Conservation (phyloP, 2,797 vertebrate genomes). For the Oreonectes daqikongensis region DNA sequence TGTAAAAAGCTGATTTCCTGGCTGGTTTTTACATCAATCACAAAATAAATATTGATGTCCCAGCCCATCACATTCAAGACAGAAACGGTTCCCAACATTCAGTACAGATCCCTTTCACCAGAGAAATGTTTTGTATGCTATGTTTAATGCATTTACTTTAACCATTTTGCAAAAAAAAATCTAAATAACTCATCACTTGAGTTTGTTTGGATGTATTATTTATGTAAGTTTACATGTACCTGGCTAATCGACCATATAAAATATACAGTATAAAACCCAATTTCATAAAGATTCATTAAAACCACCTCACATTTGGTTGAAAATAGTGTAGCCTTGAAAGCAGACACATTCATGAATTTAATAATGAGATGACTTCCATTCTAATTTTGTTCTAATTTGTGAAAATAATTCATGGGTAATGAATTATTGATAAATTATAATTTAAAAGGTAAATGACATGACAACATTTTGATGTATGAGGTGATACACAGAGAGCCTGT, state of each 20-base stretch:
- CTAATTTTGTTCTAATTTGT: slow-evolving; percentile 42
- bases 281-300: slow-evolving; percentile 8
- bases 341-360: slow-evolving; percentile 36
- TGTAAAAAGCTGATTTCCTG: slow-evolving; percentile 47
- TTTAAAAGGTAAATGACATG: slow-evolving; percentile 48
- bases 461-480: slow-evolving; percentile 29
- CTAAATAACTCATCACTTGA: not conserved
- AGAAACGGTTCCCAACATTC: not conserved
- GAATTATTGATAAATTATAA: slow-evolving; percentile 49
- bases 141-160: not conserved
- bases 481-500: not conserved
- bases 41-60: not conserved
- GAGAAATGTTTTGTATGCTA: not conserved
- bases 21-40: slow-evolving; percentile 58
- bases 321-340: slow-evolving; percentile 26
- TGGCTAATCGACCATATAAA: not conserved
- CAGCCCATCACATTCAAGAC: not conserved
- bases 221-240: not conserved
- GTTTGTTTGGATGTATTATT: too few relatives aligned
- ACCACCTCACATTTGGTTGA: slow-evolving; percentile 15
- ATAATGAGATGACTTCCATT: slow-evolving; percentile 41
- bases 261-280: not conserved
- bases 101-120: not conserved
- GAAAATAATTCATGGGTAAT: slow-evolving; percentile 53
- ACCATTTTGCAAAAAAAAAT: not conserved